Evolutionary conservation across 2,888 invertebrate genomes (phyloP).

Genomic region (Drosophila nr. perissopoda): DNA sequence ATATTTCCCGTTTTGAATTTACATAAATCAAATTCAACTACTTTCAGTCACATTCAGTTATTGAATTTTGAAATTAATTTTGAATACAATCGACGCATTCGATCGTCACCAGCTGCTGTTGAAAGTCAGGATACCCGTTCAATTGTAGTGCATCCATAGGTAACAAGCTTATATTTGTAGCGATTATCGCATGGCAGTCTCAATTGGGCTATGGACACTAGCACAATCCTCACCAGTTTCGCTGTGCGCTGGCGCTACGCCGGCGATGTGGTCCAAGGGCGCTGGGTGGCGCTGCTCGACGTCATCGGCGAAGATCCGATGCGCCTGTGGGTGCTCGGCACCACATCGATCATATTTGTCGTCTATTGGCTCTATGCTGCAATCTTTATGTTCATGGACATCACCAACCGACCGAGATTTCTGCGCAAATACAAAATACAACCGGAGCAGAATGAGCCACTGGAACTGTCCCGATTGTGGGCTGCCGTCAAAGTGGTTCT

Average conservation of each 20-base stretch:
- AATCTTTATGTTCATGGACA: slow-evolving; percentile 90
- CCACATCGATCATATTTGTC: slow-evolving; percentile 86
- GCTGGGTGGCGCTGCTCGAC: slow-evolving; percentile 89
- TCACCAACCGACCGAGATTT: slow-evolving; percentile 89
- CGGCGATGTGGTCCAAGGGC: slow-evolving; percentile 91
- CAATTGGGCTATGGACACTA: slow-evolving; percentile 29
- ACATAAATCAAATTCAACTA: background rate
- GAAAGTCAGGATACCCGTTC: background rate
- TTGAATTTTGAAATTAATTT: background rate
- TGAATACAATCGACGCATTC: background rate
- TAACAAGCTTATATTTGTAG: background rate
- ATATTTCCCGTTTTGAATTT: background rate
- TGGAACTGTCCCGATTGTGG: slow-evolving; percentile 87
- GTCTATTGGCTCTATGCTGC: slow-evolving; percentile 91
- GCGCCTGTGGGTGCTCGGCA: slow-evolving; percentile 88
- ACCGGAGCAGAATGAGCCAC: slow-evolving; percentile 91
- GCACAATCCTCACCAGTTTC: slow-evolving; percentile 24
- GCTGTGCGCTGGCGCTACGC: slow-evolving; percentile 87
- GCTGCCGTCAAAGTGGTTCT: slow-evolving; percentile 89
- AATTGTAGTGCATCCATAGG: slow-evolving; percentile 17
- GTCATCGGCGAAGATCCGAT: slow-evolving; percentile 88
- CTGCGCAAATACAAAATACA: slow-evolving; percentile 92
- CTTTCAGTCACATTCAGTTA: background rate
- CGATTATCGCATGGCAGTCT: slow-evolving; percentile 16
- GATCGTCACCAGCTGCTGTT: background rate